These are phyloP conservation scores for Drosophila littoralis DNA, from an alignment of 1,140 invertebrate species.

Conservation along the genomic window DNA sequence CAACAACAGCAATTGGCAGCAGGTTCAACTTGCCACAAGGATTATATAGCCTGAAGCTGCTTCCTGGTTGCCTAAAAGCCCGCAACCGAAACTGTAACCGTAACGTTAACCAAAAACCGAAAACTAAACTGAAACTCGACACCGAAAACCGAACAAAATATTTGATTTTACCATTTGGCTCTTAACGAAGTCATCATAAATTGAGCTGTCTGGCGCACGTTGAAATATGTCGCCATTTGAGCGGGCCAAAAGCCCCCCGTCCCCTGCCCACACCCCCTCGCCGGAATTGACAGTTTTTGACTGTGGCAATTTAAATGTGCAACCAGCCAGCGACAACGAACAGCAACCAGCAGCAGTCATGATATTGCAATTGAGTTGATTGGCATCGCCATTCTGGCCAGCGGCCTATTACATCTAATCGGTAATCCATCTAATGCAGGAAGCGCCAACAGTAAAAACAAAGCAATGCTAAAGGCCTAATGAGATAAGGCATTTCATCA, in stretches of 20 bases:
- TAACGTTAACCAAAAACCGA: conserved; percentile 28
- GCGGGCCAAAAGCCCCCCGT: background rate
- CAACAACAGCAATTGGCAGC: conserved; percentile 18
- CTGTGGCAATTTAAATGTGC: conserved; percentile 74
- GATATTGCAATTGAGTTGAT: conserved; percentile 70
- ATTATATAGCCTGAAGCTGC: conserved; percentile 37
- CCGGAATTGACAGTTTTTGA: conserved; percentile 49
- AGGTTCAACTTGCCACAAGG: conserved; percentile 52
- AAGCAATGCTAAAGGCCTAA: conserved; percentile 5
- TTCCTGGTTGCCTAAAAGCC: conserved; percentile 56
- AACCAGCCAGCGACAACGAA: conserved; percentile 29
- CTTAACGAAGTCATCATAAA: conserved; percentile 41
- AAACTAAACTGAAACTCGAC: conserved; percentile 16
- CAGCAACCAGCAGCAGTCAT: conserved; percentile 19
- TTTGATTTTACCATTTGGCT: conserved; percentile 29
- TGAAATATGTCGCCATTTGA: conserved; percentile 44
- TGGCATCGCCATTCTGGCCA: conserved; percentile 66
- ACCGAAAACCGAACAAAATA: conserved; percentile 23
- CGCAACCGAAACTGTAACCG: conserved; percentile 42
- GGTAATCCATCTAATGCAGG: conserved; percentile 30
- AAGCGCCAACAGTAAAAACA: conserved; percentile 8
- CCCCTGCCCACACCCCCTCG: background rate
- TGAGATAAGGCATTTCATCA: conserved; percentile 17
- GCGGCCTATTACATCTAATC: conserved; percentile 40
- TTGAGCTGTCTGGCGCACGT: conserved; percentile 44